Conservation (phyloP, 2,113 vertebrate species). For the Anarrhichthys ocellatus region DNA sequence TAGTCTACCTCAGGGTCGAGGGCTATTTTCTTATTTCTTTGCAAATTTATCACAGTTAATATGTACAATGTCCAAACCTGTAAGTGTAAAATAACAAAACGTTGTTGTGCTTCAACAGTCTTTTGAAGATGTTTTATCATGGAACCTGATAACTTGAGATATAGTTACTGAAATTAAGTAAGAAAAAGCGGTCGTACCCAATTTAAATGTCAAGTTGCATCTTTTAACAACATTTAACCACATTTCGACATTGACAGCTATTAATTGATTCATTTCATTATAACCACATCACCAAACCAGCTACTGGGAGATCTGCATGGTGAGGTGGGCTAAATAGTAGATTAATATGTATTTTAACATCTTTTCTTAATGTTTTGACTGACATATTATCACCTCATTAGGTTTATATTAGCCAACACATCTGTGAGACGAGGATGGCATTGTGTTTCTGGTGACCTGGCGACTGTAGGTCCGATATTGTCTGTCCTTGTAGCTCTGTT, state of each 20-base stretch:
- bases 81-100: neutral
- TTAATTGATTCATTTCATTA: neutral
- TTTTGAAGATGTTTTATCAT: neutral
- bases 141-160: neutral
- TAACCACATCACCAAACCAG: neutral
- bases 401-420: neutral
- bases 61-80: conserved; percentile 1
- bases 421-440: neutral
- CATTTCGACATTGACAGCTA: neutral
- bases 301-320: neutral
- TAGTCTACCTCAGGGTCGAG: neutral
- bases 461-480: neutral
- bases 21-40: neutral
- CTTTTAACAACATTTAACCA: neutral
- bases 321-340: too few relatives aligned
- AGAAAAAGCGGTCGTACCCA: neutral
- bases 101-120: neutral
- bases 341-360: neutral
- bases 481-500: neutral
- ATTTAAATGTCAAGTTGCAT: neutral
- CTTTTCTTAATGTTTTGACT: neutral
- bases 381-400: neutral
- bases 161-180: neutral
- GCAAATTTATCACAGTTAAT: neutral
- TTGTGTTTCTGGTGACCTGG: neutral